Evolutionary conservation across 2,888 invertebrate genomes (phyloP), one percentile per base, ranked within the genome.

Genomic region (Hirtodrosophila trivittata): DNA sequence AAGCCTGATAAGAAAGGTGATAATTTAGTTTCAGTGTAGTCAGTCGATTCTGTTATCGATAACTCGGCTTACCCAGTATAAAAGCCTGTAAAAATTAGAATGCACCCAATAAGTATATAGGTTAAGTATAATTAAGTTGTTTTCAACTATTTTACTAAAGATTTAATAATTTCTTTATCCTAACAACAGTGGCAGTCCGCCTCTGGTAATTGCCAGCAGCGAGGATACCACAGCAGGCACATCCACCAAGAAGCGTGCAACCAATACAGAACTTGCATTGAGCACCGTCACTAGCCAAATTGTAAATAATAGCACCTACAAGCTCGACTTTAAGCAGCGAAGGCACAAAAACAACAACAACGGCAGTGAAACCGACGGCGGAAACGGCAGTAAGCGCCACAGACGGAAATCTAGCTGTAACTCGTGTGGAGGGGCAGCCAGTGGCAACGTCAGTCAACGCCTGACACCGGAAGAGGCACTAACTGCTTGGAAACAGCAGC

Each of bases 251-350:
- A 76, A 71, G 41, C 66, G 78, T 3, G 64, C 74, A 8, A 69
- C 62, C 41, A 81, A 67, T 45, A 78, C 85, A 9, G 82, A 82
- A n/a, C 71, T 82, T 12, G 85, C 85, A 0, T 60, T 82, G n/a
- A 82, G 82, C 66, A 70, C 66, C 39, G 82, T 82, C 38, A 82
- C 82, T 63, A 82, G 78, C 39, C 82, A 82, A 67, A 82, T 82
- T 58, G 85, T 82, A 1, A 82, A 82, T 46, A 84, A 82, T 46
- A 63, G 55, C 62, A 75, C 82, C 49, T 82, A 83, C 43, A 83
- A 83, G 67, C 77, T 83, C 21, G 86, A 85, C 65, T 86, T 83
- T n/a, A 86, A 83, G 50, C 85, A 83, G 57, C 80, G 86, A 0
- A 58, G 86, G 0, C 86, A 75, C 63, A 83, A 86, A 80, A 83